Base-by-base conservation (phyloP, 2,888 invertebrate genomes). In the Drepana falcataria region DNA sequence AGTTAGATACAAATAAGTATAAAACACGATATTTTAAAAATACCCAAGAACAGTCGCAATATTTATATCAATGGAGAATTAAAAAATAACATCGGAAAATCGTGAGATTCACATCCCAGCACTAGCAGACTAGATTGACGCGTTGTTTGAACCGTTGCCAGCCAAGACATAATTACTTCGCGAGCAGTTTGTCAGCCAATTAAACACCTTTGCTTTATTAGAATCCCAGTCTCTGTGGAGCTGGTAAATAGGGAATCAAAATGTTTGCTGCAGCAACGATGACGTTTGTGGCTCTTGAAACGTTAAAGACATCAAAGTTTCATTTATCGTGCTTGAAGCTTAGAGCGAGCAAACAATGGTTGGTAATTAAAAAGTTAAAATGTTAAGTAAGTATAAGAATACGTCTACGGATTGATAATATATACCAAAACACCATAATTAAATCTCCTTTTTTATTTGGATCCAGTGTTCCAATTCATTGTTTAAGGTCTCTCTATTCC, bases 141-240 rank as follows among this genome's bases (percentile, higher is more conserved):
- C 80, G 83, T 81, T 84, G 81, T 81, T 83, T 79, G 83, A 83
- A 73, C 77, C 79, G 74, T 73, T 82, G 81, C 82, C 83, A 83
- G 79, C 77, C 71, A 75, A 81, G 85, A 80, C 80, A 85, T 90
- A 89, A 91, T 90, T 90, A 87, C 89, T 88, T 89, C 73, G 86
- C 85, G 74, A 84, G 80, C 86, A 88, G 89, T 89, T 91, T 90
- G 90, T 87, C 88, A 89, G 90, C 87, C 87, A 91, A 91, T 90
- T 90, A 89, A 90, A 90, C 91, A 90, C 90, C 90, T 90, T 89
- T 87, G 84, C 90, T 88, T 90, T 90, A 91, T 90, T 89, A 90
- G 87, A 87, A 87, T 77, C 90, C 87, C 88, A 81, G 69, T 65
- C 68, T 21, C 21, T 21, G 21, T 21, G 21, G 21, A 71, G 72